Evolutionary conservation across 2,113 vertebrate genomes (phyloP).

Genomic region (Takifugu flavidus): DNA sequence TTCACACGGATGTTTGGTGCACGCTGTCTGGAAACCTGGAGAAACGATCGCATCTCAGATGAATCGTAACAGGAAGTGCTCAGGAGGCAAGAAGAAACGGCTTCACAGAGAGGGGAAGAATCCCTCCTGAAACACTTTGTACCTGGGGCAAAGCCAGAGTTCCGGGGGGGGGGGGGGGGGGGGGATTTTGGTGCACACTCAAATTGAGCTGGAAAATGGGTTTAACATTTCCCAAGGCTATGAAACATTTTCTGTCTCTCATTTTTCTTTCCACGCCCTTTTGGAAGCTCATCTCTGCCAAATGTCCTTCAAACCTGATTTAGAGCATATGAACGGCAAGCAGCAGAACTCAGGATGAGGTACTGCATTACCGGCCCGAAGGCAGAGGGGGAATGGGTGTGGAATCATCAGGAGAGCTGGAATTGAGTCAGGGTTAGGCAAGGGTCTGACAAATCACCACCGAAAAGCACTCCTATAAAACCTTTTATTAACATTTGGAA

Average conservation of each 20-base stretch:
- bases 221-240: conserved; percentile 26
- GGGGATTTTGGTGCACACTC: conserved; percentile 39
- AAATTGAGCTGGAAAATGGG: conserved; percentile 33
- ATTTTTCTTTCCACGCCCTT: conserved; percentile 60
- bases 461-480: conserved; percentile 46
- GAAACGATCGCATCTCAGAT: conserved; percentile 51
- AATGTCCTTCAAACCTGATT: conserved; percentile 31
- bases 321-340: neutral
- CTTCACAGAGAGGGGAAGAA: neutral
- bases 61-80: conserved; percentile 46
- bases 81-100: conserved; percentile 2
- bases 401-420: conserved; percentile 35
- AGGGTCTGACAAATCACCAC: too few relatives aligned
- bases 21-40: conserved; percentile 56
- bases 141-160: conserved; percentile 32
- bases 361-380: conserved; percentile 18
- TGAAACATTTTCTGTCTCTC: conserved; percentile 53
- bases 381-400: conserved; percentile 26
- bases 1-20: conserved; percentile 41
- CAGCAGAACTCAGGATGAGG: neutral
- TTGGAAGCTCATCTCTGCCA: conserved; percentile 45
- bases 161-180: conserved; percentile 8
- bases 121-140: conserved; percentile 20
- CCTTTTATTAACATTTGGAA: conserved; percentile 52
- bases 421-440: conserved; percentile 17